Conservation (phyloP, 1,140 invertebrate genomes). For the Drosophila pruinosa region DNA sequence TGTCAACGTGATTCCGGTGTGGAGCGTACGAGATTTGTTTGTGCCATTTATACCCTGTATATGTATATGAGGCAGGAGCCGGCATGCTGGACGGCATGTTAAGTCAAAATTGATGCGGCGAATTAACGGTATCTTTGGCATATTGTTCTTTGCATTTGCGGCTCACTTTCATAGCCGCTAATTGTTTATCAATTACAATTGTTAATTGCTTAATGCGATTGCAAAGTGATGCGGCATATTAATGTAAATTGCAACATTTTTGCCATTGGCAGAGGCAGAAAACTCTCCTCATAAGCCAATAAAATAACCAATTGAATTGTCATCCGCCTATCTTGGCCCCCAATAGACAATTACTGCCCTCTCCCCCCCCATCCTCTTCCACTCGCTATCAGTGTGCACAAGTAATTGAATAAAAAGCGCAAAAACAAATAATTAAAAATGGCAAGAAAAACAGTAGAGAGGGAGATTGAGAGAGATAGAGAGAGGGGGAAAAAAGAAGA, state of each 20-base stretch:
- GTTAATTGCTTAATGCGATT: slow-evolving; percentile 73
- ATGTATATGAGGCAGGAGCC: too few relatives aligned
- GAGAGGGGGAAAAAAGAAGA: slow-evolving; percentile 27
- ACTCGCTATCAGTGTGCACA: slow-evolving; percentile 38
- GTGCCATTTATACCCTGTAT: not conserved
- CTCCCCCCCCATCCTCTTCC: not conserved
- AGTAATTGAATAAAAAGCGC: slow-evolving; percentile 74
- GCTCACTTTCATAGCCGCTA: slow-evolving; percentile 50
- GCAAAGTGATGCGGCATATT: slow-evolving; percentile 56
- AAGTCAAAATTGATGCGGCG: not conserved
- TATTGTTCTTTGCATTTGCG: slow-evolving; percentile 8
- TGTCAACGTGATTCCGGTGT: not conserved
- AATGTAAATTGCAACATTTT: slow-evolving; percentile 39
- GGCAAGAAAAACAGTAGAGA: not conserved
- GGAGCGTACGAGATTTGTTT: not conserved
- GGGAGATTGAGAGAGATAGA: too few relatives aligned
- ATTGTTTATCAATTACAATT: slow-evolving; percentile 78
- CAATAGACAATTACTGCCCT: slow-evolving; percentile 23
- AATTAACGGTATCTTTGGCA: not conserved
- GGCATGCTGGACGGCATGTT: not conserved
- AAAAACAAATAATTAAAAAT: slow-evolving; percentile 36
- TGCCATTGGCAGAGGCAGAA: slow-evolving; percentile 29
- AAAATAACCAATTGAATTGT: not conserved
- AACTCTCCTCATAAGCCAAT: not conserved
- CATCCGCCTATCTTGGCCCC: not conserved